Conservation (phyloP, 2,113 vertebrate species). For the Todiramphus chloris region DNA sequence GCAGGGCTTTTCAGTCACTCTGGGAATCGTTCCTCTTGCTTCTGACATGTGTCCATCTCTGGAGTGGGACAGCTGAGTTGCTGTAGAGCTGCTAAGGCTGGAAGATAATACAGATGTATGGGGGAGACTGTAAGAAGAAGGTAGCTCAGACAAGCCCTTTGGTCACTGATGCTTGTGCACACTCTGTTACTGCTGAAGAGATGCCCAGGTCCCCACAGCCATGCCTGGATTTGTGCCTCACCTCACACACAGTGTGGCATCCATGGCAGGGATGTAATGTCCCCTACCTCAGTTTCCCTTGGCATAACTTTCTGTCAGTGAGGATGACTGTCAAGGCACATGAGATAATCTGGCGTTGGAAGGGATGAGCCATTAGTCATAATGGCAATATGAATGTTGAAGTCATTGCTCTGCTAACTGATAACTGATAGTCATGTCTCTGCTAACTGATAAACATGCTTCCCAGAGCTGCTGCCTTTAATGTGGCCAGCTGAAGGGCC, state of each 20-base stretch:
- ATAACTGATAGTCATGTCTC: not conserved
- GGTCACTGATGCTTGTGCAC: not conserved
- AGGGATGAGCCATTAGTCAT: not conserved
- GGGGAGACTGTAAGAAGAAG: not conserved
- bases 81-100: not conserved
- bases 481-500: not conserved
- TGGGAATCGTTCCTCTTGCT: not conserved
- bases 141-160: not conserved
- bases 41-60: not conserved
- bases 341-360: not conserved
- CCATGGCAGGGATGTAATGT: accelerated
- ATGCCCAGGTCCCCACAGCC: not conserved
- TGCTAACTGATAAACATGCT: not conserved
- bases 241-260: not conserved
- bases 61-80: not conserved
- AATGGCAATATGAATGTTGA: not conserved
- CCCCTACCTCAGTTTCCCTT: not conserved
- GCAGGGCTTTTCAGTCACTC: not conserved
- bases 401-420: not conserved
- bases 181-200: not conserved
- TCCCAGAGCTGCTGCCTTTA: not conserved
- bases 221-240: not conserved
- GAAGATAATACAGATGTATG: not conserved
- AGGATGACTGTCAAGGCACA: not conserved
- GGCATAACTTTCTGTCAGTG: accelerated